Evolutionary conservation across 2,797 vertebrate genomes (phyloP), one percentile per base, ranked within the genome.

Genomic region (Chiloscyllium punctatum): DNA sequence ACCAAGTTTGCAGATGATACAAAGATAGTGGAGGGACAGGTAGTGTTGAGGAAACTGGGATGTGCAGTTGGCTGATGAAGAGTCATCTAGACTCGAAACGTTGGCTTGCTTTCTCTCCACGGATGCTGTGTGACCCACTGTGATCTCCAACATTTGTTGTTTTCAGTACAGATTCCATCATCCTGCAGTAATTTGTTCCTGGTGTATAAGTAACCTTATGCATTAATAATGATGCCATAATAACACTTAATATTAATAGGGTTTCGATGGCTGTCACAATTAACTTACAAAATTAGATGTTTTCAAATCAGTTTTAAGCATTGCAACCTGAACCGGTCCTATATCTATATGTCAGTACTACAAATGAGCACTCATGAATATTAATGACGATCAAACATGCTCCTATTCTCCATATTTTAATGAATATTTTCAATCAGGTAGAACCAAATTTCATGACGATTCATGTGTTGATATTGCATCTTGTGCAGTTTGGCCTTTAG

Each of bases 231-330:
- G 27, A 27, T 16, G 13, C 48, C 94, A 72, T 74, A 53, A 95
- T 95, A 51, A 51, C 6, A 95, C 15, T 72, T 77, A 95, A 95
- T 72, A 77, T 95, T 95, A 57, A 77, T 95, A 95, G 21, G 66
- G 66, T 92, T 92, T 68, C 13, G 62, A 92, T 92, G 21, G 90
- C 69, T 69, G 51, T 68, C 37, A n/a, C 5, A 27, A 53, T n/a
- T 74, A 72, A 95, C 77, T 77, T 53, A 72, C 94, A 30, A 95
- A 95, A 72, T 51, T 95, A n/a, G 72, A 77, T 33, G 27, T 4
- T 48, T 74, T 51, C 51, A 77, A 74, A 57, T 77, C 71, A 95
- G 27, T 74, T n/a, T 74, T 95, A 51, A 53, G 69, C 71, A 94
- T 48, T 51, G 94, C 48, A 72, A 48, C 37, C 71, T 18, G 30